A percentile compares a stretch with the other conserved stretches of the same genome.
These are phyloP conservation scores for Diabrotica undecimpunctata DNA, from an alignment of 1,140 invertebrate genomes.

Conservation along the genomic window DNA sequence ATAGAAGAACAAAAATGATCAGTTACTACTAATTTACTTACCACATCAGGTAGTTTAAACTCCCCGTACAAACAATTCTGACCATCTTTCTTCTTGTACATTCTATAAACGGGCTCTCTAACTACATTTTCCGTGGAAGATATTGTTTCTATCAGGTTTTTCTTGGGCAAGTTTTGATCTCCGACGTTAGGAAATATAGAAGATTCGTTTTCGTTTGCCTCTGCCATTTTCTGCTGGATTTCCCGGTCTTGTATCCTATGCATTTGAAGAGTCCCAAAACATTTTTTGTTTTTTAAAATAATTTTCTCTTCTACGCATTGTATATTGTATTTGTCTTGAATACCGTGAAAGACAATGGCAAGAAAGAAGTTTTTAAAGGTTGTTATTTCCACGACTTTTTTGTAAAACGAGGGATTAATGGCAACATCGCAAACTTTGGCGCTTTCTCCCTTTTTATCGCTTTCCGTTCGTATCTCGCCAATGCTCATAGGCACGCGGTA, in stretches of 20 bases:
- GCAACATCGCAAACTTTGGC: conserved; percentile 75
- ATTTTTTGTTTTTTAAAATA: conserved; percentile 58
- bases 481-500: conserved; percentile 87
- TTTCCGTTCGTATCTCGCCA: conserved; percentile 70
- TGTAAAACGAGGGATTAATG: conserved; percentile 68
- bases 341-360: conserved; percentile 68
- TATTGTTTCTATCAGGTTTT: conserved; percentile 35
- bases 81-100: conserved; percentile 44
- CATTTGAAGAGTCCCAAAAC: conserved; percentile 67
- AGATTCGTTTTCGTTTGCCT: conserved; percentile 17
- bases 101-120: conserved; percentile 44
- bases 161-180: conserved; percentile 43
- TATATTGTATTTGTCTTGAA: conserved; percentile 69
- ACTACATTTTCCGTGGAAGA: conserved; percentile 26
- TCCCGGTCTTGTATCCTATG: conserved; percentile 68
- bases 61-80: conserved; percentile 47
- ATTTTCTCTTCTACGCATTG: conserved; percentile 59
- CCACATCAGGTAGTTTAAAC: conserved; percentile 50
- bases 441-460: conserved; percentile 70
- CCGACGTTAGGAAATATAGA: conserved; percentile 45
- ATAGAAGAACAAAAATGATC: too few relatives aligned
- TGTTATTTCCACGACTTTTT: conserved; percentile 62
- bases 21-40: conserved; percentile 24
- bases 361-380: conserved; percentile 74
- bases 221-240: conserved; percentile 51